These are phyloP conservation scores for Botia almorhae DNA, from an alignment of 2,797 vertebrate species.

Conservation along the genomic window DNA sequence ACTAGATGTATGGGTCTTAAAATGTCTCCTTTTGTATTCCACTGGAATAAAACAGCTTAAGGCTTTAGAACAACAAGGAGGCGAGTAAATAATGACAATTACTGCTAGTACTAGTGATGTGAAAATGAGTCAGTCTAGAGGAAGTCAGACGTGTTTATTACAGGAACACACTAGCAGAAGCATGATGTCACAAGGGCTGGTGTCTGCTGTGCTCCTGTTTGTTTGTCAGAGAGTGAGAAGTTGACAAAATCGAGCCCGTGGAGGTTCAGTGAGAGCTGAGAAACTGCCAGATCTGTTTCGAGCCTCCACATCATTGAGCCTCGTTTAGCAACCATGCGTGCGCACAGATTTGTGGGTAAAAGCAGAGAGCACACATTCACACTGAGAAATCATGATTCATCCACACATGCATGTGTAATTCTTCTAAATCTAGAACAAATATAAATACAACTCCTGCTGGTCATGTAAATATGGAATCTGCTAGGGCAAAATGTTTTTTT, in stretches of 20 bases:
- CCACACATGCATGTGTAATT: too few relatives aligned
- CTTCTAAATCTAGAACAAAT: background rate
- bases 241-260: background rate
- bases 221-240: conserved; percentile 2
- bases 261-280: too few relatives aligned
- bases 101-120: background rate
- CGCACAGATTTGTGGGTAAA: too few relatives aligned
- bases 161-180: background rate
- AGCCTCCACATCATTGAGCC: background rate
- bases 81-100: background rate
- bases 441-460: too few relatives aligned
- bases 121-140: background rate
- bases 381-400: too few relatives aligned
- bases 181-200: background rate
- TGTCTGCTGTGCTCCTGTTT: background rate
- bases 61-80: background rate
- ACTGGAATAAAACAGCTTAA: background rate
- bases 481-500: too few relatives aligned
- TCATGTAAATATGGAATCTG: too few relatives aligned
- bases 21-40: background rate
- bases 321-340: background rate
- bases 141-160: background rate
- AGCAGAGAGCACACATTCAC: background rate
- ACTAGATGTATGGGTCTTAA: background rate
- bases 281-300: background rate